These are phyloP conservation scores for Drosophila miranda DNA, from an alignment of 1,140 invertebrate species.

Conservation along the genomic window DNA sequence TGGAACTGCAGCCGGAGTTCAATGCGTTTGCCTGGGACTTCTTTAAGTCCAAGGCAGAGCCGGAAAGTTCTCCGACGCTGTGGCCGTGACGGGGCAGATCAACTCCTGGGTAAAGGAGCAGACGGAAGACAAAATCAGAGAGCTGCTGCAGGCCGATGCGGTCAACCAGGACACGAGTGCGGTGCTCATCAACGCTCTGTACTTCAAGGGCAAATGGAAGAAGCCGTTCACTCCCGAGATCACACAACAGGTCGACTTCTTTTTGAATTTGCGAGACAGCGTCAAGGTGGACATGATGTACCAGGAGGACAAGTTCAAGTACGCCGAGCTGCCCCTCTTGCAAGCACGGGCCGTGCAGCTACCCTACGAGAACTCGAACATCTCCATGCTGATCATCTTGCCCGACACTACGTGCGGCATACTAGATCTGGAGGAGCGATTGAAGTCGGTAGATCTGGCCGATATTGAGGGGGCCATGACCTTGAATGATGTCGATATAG, in stretches of 20 bases:
- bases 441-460: conserved; percentile 74
- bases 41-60: conserved; percentile 79
- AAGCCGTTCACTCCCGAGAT: conserved; percentile 83
- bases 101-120: conserved; percentile 86
- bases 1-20: conserved; percentile 47
- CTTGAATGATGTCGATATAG: conserved; percentile 81
- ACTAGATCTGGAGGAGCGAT: conserved; percentile 79
- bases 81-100: conserved; percentile 82
- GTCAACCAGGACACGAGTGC: conserved; percentile 81
- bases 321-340: conserved; percentile 81
- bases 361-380: conserved; percentile 83
- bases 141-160: conserved; percentile 83
- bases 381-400: conserved; percentile 85
- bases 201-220: conserved; percentile 88
- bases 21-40: conserved; percentile 53
- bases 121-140: conserved; percentile 86
- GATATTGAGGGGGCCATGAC: conserved; percentile 73
- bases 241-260: conserved; percentile 84
- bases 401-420: conserved; percentile 85
- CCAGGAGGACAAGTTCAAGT: conserved; percentile 82
- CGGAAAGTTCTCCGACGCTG: conserved; percentile 83
- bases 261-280: conserved; percentile 70
- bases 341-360: conserved; percentile 83
- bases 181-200: conserved; percentile 86
- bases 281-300: conserved; percentile 85